Conservation (phyloP, 2,888 invertebrate genomes). For the Trichogramma dendrolimi region DNA sequence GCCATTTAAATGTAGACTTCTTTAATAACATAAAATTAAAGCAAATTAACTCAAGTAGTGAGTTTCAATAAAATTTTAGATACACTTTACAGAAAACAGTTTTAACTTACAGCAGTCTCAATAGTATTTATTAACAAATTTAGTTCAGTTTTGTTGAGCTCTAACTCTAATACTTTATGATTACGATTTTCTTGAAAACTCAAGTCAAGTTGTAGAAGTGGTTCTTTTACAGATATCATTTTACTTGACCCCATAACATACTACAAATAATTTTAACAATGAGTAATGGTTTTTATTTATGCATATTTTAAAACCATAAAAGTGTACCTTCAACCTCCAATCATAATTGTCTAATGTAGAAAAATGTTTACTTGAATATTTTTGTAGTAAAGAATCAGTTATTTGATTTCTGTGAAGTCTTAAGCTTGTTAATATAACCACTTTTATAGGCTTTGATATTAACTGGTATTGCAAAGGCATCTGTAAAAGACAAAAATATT, state of each 20-base stretch:
- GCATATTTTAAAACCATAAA: constrained; percentile 1
- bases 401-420: constrained; percentile 40
- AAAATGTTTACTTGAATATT: constrained; percentile 41
- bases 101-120: constrained; percentile 32
- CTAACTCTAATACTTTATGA: constrained; percentile 37
- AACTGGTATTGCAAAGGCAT: constrained; percentile 44
- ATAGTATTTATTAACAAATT: constrained; percentile 42
- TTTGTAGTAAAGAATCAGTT: constrained; percentile 36
- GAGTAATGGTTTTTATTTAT: not conserved
- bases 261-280: constrained; percentile 32
- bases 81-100: no score
- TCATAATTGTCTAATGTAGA: constrained; percentile 53
- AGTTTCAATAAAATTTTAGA: no score
- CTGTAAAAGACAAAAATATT: constrained; percentile 32
- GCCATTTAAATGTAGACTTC: no score
- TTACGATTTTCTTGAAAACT: constrained; percentile 36
- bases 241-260: constrained; percentile 56
- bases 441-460: constrained; percentile 41
- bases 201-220: constrained; percentile 54
- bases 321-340: constrained; percentile 54
- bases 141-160: constrained; percentile 44
- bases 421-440: constrained; percentile 38
- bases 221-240: constrained; percentile 52
- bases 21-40: no score
- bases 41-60: no score